Evolutionary conservation across 2,888 invertebrate species (phyloP).

Genomic region (Hirtodrosophila histrioides): DNA sequence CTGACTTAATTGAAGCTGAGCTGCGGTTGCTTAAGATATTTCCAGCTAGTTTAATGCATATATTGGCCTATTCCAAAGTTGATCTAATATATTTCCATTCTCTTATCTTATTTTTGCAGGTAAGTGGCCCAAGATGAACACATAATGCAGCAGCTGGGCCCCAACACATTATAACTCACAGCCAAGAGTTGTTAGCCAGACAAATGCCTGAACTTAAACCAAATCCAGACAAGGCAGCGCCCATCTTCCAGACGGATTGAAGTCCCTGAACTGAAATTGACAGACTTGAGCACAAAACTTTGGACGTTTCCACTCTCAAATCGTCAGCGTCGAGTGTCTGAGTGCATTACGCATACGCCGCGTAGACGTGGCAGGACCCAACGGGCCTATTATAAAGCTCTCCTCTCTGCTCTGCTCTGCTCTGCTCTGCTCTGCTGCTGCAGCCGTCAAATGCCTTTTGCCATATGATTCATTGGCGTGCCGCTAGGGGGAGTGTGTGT

Average conservation of each 20-base stretch:
- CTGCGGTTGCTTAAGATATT: background rate
- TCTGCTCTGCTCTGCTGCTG: slow-evolving; percentile 18
- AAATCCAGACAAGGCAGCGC: slow-evolving; percentile 28
- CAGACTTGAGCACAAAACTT: slow-evolving; percentile 58
- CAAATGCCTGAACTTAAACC: slow-evolving; percentile 39
- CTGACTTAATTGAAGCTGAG: slow-evolving; percentile 43
- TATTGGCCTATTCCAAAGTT: background rate
- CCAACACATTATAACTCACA: slow-evolving; percentile 6
- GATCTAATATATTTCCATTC: slow-evolving; percentile 11
- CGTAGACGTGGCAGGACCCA: slow-evolving; percentile 49
- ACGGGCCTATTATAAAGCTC: slow-evolving; percentile 63
- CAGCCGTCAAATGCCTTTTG: slow-evolving; percentile 64
- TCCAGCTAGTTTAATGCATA: too few relatives aligned
- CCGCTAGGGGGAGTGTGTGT: slow-evolving; percentile 25
- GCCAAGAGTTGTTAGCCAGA: slow-evolving; percentile 20
- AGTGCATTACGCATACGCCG: slow-evolving; percentile 66
- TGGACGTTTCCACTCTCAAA: slow-evolving; percentile 37
- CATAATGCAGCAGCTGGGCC: background rate
- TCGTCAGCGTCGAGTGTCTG: slow-evolving; percentile 41
- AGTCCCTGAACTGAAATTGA: slow-evolving; percentile 47
- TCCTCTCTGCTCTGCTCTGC: slow-evolving; percentile 1
- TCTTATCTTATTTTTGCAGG: slow-evolving; percentile 36
- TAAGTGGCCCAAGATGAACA: slow-evolving; percentile 18
- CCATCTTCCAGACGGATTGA: slow-evolving; percentile 4
- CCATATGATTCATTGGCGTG: slow-evolving; percentile 66